phyloP scores from a whole-genome alignment of 2,113 vertebrate species.

The Tachuris rubrigastra region DNA sequence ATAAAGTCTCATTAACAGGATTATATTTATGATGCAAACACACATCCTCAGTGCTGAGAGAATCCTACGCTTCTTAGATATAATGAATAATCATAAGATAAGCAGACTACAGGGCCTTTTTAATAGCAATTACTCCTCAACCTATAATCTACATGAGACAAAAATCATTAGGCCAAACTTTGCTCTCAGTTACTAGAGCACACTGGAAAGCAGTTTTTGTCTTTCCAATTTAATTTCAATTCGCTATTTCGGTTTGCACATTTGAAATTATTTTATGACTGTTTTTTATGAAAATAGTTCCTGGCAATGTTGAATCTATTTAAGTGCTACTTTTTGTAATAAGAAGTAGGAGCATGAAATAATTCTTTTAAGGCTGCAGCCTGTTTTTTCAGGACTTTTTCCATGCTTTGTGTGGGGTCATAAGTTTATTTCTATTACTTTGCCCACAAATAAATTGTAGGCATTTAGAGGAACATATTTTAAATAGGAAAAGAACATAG shows the following conservation, averaged over 20 bases:
- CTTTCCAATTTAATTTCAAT: neutral
- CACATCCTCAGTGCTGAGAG: neutral
- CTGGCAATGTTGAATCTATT: neutral
- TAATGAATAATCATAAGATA: neutral
- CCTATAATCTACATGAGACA: neutral
- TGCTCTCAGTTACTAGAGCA: neutral
- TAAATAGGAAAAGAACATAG: neutral
- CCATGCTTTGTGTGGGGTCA: neutral
- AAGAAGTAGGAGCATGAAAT: neutral
- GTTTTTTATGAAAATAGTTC: neutral
- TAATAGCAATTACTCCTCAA: neutral
- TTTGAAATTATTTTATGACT: neutral
- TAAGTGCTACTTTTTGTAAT: neutral
- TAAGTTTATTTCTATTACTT: neutral
- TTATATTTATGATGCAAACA: neutral
- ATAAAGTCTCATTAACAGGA: neutral
- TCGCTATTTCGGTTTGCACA: neutral
- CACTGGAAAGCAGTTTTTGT: neutral
- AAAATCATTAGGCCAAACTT: neutral
- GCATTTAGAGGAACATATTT: neutral
- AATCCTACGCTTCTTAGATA: neutral
- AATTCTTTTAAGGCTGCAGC: neutral
- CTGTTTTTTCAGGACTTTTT: neutral
- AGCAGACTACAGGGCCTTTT: neutral
- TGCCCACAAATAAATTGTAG: neutral